These are phyloP conservation scores for Psix sp. DNA, from an alignment of 1,140 invertebrate genomes.

Conservation along the genomic window DNA sequence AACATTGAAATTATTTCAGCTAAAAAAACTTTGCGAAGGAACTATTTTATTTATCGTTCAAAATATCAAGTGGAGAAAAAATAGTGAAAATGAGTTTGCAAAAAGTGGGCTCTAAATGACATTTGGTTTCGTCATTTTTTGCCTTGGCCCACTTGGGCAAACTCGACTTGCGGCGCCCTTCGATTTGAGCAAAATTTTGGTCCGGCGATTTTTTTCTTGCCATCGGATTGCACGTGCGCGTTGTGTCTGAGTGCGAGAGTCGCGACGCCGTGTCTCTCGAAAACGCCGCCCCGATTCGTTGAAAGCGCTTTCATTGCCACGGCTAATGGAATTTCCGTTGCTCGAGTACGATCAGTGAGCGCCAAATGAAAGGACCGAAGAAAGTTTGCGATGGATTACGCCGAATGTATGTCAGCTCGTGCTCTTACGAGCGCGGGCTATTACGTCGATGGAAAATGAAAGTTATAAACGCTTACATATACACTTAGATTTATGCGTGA, in stretches of 20 bases:
- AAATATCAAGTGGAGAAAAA: not conserved
- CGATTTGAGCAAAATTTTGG: slow-evolving; percentile 28
- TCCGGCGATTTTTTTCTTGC: too few relatives aligned
- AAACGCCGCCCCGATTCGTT: slow-evolving; percentile 3
- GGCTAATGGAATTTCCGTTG: slow-evolving; percentile 45
- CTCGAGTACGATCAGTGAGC: slow-evolving; percentile 13
- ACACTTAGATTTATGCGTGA: slow-evolving; percentile 1
- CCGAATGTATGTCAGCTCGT: slow-evolving; percentile 28
- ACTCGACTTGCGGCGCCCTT: slow-evolving; percentile 20
- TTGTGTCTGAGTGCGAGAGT: not conserved
- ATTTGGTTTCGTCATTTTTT: slow-evolving; percentile 41
- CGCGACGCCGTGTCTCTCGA: not conserved
- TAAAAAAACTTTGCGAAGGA: not conserved
- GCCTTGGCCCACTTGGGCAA: slow-evolving; percentile 44
- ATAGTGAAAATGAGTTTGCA: not conserved
- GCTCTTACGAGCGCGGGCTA: slow-evolving; percentile 9
- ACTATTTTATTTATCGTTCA: too few relatives aligned
- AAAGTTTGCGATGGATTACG: slow-evolving; percentile 33
- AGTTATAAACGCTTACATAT: slow-evolving; percentile 14
- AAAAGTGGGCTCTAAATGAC: not conserved
- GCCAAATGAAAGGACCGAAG: slow-evolving; percentile 32
- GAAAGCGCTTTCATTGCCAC: slow-evolving; percentile 45
- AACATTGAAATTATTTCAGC: not conserved
- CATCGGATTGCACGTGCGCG: not conserved
- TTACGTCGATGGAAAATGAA: slow-evolving; percentile 48